Evolutionary conservation across 2,113 vertebrate genomes (phyloP).

Genomic region (Nycticryphes semicollaris): DNA sequence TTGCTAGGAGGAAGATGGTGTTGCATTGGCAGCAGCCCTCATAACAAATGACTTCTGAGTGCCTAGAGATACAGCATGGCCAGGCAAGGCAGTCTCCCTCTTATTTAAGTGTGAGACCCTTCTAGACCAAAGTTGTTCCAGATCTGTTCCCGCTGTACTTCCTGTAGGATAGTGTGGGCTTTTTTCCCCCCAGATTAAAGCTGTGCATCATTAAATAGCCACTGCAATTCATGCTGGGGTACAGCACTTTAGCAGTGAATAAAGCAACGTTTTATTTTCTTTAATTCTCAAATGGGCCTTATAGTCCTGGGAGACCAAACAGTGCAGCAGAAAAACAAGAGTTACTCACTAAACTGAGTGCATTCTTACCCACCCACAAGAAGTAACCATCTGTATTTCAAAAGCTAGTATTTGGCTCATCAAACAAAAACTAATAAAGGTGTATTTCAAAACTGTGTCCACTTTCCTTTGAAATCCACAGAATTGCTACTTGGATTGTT

Average conservation of each 20-base stretch:
- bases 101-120: not conserved
- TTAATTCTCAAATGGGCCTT: constrained; percentile 25
- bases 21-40: not conserved
- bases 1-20: not conserved
- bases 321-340: not conserved
- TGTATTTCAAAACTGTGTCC: not conserved
- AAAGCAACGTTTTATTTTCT: constrained; percentile 8
- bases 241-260: constrained; percentile 15
- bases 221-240: not conserved
- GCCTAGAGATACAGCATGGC: not conserved
- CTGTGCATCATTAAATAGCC: not conserved
- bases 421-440: not conserved
- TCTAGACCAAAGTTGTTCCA: not conserved
- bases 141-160: not conserved
- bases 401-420: not conserved
- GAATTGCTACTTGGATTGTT: not conserved
- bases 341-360: not conserved
- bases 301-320: not conserved
- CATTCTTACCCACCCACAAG: not conserved
- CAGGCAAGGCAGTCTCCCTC: not conserved
- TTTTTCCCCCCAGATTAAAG: not conserved
- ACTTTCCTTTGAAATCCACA: not conserved
- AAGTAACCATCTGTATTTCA: not conserved
- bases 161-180: not conserved
- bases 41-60: not conserved